Evolutionary conservation across 37 sponge, comb jelly and placozoan genomes (phyloP).

Genomic region (Chondrilla cf. caribensis): DNA sequence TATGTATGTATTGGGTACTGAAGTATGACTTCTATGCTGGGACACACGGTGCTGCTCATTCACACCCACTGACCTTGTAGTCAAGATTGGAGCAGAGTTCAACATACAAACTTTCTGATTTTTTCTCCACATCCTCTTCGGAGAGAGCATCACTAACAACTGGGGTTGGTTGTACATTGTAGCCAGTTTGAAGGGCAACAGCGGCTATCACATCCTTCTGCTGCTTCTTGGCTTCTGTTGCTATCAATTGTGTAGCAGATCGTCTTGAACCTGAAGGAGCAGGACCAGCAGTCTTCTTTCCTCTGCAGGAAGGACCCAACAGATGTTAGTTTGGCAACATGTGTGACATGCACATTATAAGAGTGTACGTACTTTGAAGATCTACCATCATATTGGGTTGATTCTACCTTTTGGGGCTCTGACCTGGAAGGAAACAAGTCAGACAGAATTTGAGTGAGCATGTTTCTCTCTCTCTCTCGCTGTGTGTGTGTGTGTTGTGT

Average conservation of each 20-base stretch:
- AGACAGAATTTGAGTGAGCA: too few species aligned
- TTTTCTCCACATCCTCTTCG: constrained; percentile 39
- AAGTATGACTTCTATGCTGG: not conserved
- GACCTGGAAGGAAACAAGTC: not conserved
- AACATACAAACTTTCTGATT: constrained; percentile 38
- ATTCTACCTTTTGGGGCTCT: not conserved
- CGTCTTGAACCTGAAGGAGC: not conserved
- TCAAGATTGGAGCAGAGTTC: constrained; percentile 55
- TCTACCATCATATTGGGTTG: not conserved
- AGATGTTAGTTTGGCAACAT: not conserved
- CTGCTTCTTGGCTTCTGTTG: not conserved
- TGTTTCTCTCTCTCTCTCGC: too few species aligned
- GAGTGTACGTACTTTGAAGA: not conserved
- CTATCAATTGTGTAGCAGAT: not conserved
- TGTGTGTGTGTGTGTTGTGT: too few species aligned
- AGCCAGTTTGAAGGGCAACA: not conserved
- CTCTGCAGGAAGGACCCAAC: not conserved
- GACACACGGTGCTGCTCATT: not conserved
- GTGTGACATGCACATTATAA: not conserved
- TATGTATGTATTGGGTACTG: not conserved
- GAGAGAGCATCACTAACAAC: constrained; percentile 14
- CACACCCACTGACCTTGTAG: constrained; percentile 34
- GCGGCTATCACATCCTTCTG: not conserved
- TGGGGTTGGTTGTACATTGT: not conserved
- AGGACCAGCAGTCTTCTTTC: not conserved